Evolutionary conservation across 2,797 vertebrate genomes (phyloP).

Genomic region (Macropodus opercularis): DNA sequence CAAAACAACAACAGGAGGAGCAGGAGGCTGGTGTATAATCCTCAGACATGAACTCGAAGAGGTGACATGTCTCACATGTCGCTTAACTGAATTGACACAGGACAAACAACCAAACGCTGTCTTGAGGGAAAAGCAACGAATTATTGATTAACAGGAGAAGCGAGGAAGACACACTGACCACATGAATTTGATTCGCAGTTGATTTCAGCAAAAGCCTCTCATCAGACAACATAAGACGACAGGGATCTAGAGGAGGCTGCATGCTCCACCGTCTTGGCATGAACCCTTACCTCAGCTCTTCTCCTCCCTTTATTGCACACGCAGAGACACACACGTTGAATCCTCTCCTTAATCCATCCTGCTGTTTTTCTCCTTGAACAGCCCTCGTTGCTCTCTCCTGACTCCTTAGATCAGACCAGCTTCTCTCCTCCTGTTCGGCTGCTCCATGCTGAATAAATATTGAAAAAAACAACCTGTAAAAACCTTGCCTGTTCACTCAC

Average conservation of each 20-base stretch:
- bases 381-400: slow-evolving; percentile 15
- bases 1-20: too few species aligned
- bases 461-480: neutral
- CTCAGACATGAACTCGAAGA: too few species aligned
- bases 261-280: slow-evolving; percentile 20
- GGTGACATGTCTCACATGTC: too few species aligned
- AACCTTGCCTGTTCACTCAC: too few species aligned
- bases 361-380: slow-evolving; percentile 26
- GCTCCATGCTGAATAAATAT: slow-evolving; percentile 15
- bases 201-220: too few species aligned
- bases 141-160: too few species aligned
- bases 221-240: neutral
- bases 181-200: too few species aligned
- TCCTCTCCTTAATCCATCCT: slow-evolving; percentile 43
- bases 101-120: too few species aligned
- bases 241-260: slow-evolving; percentile 1
- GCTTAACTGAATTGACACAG: too few species aligned
- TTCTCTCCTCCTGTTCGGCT: neutral
- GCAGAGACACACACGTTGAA: slow-evolving; percentile 13
- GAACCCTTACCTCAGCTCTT: slow-evolving; percentile 7
- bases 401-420: slow-evolving; percentile 13
- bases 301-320: neutral
- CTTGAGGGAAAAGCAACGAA: too few species aligned
- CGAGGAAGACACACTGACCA: too few species aligned
- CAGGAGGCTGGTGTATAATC: too few species aligned